Base-by-base conservation (phyloP, 2,797 vertebrate genomes). In the Poecilia velifera region DNA sequence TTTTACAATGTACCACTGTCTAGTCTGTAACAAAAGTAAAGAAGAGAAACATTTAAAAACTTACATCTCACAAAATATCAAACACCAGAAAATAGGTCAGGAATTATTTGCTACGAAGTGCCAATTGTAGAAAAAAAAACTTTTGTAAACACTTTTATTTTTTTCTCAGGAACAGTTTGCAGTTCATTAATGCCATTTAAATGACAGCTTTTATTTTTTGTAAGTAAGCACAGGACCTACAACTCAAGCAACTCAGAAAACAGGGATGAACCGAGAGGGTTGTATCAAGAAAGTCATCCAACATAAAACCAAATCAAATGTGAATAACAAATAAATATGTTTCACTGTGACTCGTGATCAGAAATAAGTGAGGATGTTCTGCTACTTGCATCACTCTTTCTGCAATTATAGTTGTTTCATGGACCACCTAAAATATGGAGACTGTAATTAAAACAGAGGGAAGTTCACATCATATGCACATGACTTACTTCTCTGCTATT, bases 391-490 rank as follows among this genome's bases (percentile, higher is more conserved):
- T 39, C 31, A 22, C 8, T 22, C 66, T 41, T 73, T 31, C 72
- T 76, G 22, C 59, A 41, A 3, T 55, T 72, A 76, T 76, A 72
- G 57, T 59, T 55, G 68, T 25, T 66, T 41, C 5, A 1, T 46
- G 55, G 55, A 51, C 72, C 53, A 39, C 77, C 73, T 31, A 45
- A 46, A 46, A 76, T 66, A 55, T 46, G 22, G 41, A 25, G 68
- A 41, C n/a, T 57, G 59, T 66, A 72, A 14, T 79, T 49, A 76
- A 72, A 74, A 64, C 53, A 71, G 51, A 45, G 39, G 53, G 34
- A 45, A 49, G 59, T 73, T 59, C 18, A 49, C 25, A 64, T 20
- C n/a, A 18, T 51, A 75, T 45, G 51, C 47, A 41, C 55, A 36
- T 59, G 72, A 71, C 51, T 71, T 74, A 71, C 43, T 72, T 74